A percentile compares a stretch with the other conserved stretches of the same genome.
These are phyloP conservation scores for Cryptocheilus praepositus DNA, from an alignment of 2,888 invertebrate species.

Conservation along the genomic window DNA sequence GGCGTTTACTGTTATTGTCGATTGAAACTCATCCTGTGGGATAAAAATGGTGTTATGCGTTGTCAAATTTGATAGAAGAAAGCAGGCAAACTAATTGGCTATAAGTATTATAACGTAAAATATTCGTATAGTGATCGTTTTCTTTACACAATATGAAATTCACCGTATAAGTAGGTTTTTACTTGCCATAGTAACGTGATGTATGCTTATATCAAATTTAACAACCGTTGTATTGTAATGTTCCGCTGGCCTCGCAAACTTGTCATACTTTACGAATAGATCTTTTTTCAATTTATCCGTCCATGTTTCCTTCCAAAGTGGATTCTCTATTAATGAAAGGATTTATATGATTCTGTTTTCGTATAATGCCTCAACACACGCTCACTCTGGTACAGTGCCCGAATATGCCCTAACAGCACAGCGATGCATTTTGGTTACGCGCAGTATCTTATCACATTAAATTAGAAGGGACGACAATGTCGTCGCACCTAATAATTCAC, in stretches of 20 bases:
- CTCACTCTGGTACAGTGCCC: too few species aligned
- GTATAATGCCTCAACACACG: too few species aligned
- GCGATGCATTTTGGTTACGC: too few species aligned
- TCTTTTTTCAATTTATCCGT: slow-evolving; percentile 78
- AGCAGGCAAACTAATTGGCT: too few species aligned
- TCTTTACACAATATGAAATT: too few species aligned
- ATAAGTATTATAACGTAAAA: too few species aligned
- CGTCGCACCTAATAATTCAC: not conserved
- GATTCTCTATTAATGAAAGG: slow-evolving; percentile 61
- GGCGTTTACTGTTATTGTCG: slow-evolving; percentile 78
- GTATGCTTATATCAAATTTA: slow-evolving; percentile 77
- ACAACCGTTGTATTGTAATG: slow-evolving; percentile 77
- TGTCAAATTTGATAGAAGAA: slow-evolving; percentile 9
- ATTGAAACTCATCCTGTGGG: slow-evolving; percentile 78
- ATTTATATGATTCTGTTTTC: not conserved
- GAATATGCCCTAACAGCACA: too few species aligned
- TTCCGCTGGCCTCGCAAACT: slow-evolving; percentile 77
- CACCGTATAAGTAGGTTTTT: not conserved
- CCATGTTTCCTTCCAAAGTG: slow-evolving; percentile 78
- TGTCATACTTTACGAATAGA: slow-evolving; percentile 78
- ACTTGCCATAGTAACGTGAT: slow-evolving; percentile 79
- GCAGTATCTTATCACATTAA: not conserved
- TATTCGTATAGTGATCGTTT: too few species aligned
- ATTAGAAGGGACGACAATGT: not conserved
- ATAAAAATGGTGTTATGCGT: too few species aligned